phyloP scores from a whole-genome alignment of 2,888 invertebrate species.

The Pachymerium ferrugineum region DNA sequence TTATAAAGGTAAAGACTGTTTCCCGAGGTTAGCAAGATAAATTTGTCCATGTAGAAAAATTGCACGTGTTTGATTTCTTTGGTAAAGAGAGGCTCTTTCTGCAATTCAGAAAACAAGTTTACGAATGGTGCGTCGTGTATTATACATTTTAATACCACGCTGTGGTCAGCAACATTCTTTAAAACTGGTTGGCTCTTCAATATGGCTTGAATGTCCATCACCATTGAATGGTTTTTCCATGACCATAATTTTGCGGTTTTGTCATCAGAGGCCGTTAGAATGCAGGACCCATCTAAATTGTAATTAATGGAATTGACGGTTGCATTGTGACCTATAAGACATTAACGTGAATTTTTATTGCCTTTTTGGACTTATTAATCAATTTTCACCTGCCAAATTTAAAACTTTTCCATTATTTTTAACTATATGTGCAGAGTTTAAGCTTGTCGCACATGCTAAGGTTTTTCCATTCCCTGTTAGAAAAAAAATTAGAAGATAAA shows the following conservation, averaged over 20 bases:
- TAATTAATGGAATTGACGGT: conserved; percentile 23
- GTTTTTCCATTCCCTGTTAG: conserved; percentile 8
- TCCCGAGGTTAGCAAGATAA: conserved; percentile 28
- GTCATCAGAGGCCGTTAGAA: conserved; percentile 27
- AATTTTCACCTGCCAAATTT: conserved; percentile 7
- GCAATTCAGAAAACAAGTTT: not conserved
- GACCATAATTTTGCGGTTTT: conserved; percentile 29
- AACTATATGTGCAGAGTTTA: conserved; percentile 16
- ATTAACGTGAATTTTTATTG: too few species aligned
- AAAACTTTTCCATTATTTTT: conserved; percentile 18
- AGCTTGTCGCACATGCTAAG: conserved; percentile 6
- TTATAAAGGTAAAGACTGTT: conserved; percentile 30
- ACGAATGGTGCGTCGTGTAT: not conserved
- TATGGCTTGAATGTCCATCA: conserved; percentile 12
- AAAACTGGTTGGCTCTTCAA: not conserved
- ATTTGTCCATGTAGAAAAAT: conserved; percentile 33
- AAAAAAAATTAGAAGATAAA: not conserved
- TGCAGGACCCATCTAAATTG: conserved; percentile 27
- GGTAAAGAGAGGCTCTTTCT: conserved; percentile 4
- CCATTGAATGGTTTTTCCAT: not conserved
- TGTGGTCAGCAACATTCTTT: not conserved
- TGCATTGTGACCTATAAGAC: conserved; percentile 28
- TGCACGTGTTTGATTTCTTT: conserved; percentile 31
- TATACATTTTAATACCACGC: not conserved
- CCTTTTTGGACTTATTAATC: too few species aligned